Base-by-base conservation (phyloP, 2,113 vertebrate species). In the Galbula dea region DNA sequence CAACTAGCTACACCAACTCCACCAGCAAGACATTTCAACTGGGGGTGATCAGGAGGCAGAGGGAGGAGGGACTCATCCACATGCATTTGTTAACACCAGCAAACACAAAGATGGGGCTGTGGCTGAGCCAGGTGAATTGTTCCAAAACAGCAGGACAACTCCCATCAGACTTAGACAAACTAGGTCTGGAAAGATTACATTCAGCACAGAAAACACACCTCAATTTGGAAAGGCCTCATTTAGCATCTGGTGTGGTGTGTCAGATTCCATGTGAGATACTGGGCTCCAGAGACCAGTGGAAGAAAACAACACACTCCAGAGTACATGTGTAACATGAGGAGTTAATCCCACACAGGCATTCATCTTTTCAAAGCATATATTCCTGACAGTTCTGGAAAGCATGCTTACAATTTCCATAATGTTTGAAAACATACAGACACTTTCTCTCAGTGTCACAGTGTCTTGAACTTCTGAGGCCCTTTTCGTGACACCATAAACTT, bases 281-380 rank as follows among this genome's bases (percentile, higher is more conserved):
- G 95, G 93, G 88, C 95, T 95, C 93, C 15, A 43, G 88, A 94
- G 90, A 95, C 62, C 83, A 58, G 79, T 65, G 90, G 88, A 79
- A 92, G 92, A 86, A 95, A 96, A 96, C 93, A 92, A 77, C 92
- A 57, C 90, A 71, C 96, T 95, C 89, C 95, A 91, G 95, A 95
- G 93, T 74, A 93, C 62, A 43, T 66, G 83, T 95, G 96, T 95
- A 96, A 96, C 94, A 80, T 96, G 93, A 96, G 96, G 96, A 96
- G 96, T 96, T 96, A 96, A 97, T 97, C 96, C 94, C 94, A 91
- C 93, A 95, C 93, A 96, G 89, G 92, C 92, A 91, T 92, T 89
- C 80, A 87, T 93, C 92, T 97, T 96, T 96, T 94, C 92, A 96
- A 96, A 95, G 93, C 85, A 54, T 66, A 87, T 90, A 89, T 89